Conservation (phyloP, 2,888 invertebrate species). For the Harpalus rubripes region DNA sequence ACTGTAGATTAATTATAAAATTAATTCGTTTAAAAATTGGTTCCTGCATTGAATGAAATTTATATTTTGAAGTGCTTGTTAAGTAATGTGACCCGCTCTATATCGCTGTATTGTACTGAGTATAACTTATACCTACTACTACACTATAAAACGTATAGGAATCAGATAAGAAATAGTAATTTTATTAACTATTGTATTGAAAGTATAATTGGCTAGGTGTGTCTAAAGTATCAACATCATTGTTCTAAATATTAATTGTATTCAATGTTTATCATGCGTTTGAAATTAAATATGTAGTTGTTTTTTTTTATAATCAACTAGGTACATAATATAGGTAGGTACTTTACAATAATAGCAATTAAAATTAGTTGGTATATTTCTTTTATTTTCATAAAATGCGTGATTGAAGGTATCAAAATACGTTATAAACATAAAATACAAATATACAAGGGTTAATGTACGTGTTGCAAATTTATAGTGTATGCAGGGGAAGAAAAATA, state of each 20-base stretch:
- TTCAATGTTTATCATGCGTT: conserved; percentile 19
- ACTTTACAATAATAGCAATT: background rate
- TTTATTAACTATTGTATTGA: conserved; percentile 48
- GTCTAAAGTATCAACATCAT: conserved; percentile 22
- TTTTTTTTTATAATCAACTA: background rate
- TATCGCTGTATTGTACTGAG: background rate
- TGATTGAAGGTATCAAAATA: no score
- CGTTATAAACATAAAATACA: no score
- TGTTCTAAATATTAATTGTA: conserved; percentile 44
- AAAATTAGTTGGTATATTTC: no score
- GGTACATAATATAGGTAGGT: background rate
- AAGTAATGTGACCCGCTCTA: background rate
- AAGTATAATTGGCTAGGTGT: conserved; percentile 47
- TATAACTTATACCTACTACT: conserved; percentile 1
- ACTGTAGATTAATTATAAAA: no score
- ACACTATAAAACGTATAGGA: background rate
- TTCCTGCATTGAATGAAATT: background rate
- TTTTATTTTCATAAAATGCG: no score
- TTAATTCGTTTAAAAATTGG: no score
- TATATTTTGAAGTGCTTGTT: background rate
- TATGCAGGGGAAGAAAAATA: no score
- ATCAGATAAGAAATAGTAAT: conserved; percentile 27
- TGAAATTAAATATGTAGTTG: conserved; percentile 16
- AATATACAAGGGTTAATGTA: no score
- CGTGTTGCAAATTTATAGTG: no score